Evolutionary conservation across 2,113 vertebrate species (phyloP), one percentile per base, ranked within the genome.

Genomic region (Macheiramphus alcinus): DNA sequence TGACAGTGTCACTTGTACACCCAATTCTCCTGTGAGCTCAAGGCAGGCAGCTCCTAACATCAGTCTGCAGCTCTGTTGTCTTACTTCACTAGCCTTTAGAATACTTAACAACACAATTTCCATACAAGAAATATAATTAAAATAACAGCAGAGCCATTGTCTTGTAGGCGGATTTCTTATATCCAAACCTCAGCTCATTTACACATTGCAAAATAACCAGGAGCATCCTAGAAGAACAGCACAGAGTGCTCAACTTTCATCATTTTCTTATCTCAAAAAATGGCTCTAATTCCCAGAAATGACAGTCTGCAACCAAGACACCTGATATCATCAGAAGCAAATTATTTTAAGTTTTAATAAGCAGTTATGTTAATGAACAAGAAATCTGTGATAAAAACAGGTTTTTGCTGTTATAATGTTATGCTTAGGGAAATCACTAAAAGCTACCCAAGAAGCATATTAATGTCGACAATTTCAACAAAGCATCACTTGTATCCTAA

Each of bases 261-360:
- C 12, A 66, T 95, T 96, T 96, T 84, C 70, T 92, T 80, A 56
- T 79, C 40, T 71, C 11, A 23, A 75, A 75, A 97, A 97, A 95
- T 83, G 6, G 2, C n/a, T 83, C 43, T 91, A 88, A 96, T 80
- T 94, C 47, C 34, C 47, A 53, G 29, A 32, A 92, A n/a, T 76
- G 9, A 36, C 48, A 55, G 70, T 68, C 92, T 91, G 62, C 75
- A 81, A 66, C 43, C 26, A 96, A 86, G 40, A 62, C 93, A 96
- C 59, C 34, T 94, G 91, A 90, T 90, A 86, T 88, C 80, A 92
- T 66, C 76, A 93, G 71, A 68, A 96, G 82, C 70, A 97, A 85
- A 95, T 97, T 97, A 91, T 91, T 93, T 87, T 55, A 62, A 88
- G 43, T 97, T 95, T 94, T 97, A 97, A 97, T 97, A 90, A 96